Evolutionary conservation across 2,797 vertebrate genomes (phyloP), one percentile per base, ranked within the genome.

Genomic region (Menidia menidia): DNA sequence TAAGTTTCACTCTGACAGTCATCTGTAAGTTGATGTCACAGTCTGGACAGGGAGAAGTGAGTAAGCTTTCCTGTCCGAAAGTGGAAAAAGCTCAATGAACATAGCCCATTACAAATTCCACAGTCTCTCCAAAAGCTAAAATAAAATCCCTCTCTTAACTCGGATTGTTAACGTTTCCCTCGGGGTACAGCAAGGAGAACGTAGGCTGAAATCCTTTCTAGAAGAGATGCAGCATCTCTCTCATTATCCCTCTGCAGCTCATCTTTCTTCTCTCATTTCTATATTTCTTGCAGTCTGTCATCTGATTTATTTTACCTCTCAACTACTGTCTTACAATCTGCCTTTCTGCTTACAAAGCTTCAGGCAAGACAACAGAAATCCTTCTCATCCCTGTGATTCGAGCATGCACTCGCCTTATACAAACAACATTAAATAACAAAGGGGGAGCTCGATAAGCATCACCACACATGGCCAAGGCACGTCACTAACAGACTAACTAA

Each of bases 31-130:
- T 89, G 82, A 82, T 83, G 55, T 87, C 82, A 88, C 42, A 8
- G 72, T 63, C 52, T 59, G 50, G 41, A 77, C 45, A 81, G 87
- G 80, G 78, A 91, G 81, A 86, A 81, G 71, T 89, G 89, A 91
- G 75, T 89, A 86, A 89, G 79, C 44, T 32, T 76, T 75, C 64
- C 75, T 63, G 44, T 81, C 68, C 60, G 35, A 64, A 74, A 77
- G 58, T 73, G 82, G 80, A 80, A 86, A 80, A 75, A 71, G 53
- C 70, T 48, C 73, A 85, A 83, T 64, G 62, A 77, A 50, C 66
- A 55, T 0, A 10, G 44, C 58, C 67, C 62, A 47, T 73, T 87
- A 77, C 51, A 79, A 68, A 70, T 82, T 87, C 85, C 85, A 84
- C 47, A 35, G 43, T 47, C 71, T 76, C 55, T 68, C 63, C 63